These are phyloP conservation scores for Himantopus leucocephalus DNA, from an alignment of 2,113 vertebrate species.

Conservation along the genomic window DNA sequence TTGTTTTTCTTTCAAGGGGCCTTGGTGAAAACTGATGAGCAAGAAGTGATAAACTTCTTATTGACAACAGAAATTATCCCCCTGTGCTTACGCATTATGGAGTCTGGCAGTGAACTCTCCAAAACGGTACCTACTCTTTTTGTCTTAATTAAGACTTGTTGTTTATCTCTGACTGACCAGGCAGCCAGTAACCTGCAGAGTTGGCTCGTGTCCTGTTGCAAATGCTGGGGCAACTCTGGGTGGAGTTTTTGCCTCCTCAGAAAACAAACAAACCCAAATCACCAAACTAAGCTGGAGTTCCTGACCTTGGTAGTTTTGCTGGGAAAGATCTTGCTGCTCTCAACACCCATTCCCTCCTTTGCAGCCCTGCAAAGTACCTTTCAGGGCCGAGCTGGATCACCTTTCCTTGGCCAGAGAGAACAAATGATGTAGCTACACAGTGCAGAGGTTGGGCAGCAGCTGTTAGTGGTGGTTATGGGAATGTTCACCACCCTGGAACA, in stretches of 20 bases:
- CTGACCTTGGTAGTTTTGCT: background rate
- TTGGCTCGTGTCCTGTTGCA: background rate
- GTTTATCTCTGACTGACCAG: background rate
- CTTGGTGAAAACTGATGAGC: slow-evolving; percentile 96
- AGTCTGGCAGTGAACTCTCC: slow-evolving; percentile 97
- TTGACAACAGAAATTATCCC: slow-evolving; percentile 98
- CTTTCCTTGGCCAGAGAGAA: background rate
- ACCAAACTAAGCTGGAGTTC: background rate
- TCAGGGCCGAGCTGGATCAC: background rate
- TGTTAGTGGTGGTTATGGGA: background rate
- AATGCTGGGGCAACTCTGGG: background rate
- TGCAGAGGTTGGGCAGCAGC: background rate
- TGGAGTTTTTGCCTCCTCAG: background rate
- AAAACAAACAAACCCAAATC: background rate
- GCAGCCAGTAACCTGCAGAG: background rate
- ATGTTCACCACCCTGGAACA: background rate
- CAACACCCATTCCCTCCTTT: background rate
- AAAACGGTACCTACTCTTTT: slow-evolving; percentile 85
- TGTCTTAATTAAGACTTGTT: background rate
- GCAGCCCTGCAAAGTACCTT: background rate
- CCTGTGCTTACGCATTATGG: slow-evolving; percentile 97
- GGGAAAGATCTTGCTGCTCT: background rate
- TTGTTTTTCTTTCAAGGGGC: slow-evolving; percentile 81
- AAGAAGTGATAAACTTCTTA: slow-evolving; percentile 98
- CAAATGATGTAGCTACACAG: background rate